phyloP scores from a whole-genome alignment of 2,113 vertebrate species.

The Gnathonemus longibarbis region DNA sequence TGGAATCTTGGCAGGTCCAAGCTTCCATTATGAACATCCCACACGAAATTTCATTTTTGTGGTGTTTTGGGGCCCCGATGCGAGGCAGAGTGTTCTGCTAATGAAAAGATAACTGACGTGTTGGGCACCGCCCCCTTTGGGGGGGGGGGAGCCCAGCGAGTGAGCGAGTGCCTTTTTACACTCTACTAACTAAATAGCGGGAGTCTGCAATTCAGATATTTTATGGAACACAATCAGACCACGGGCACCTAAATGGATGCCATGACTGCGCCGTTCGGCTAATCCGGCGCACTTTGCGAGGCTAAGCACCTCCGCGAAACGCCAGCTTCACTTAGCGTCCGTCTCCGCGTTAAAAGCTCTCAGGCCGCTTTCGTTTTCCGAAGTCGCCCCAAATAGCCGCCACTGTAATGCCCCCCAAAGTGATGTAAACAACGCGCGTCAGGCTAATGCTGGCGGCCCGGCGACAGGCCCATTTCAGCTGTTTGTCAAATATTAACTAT shows the following conservation, averaged over 20 bases:
- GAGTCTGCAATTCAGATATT: conserved; percentile 19
- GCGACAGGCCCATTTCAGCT: not conserved
- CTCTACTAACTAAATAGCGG: conserved; percentile 21
- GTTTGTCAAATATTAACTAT: conserved; percentile 17
- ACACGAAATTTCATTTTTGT: not conserved
- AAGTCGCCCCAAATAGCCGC: conserved; percentile 9
- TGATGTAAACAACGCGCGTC: conserved; percentile 19
- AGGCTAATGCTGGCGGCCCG: not conserved
- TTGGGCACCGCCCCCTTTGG: not conserved
- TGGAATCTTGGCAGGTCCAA: not conserved
- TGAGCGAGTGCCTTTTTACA: conserved; percentile 14
- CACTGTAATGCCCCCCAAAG: conserved; percentile 20
- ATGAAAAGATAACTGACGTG: conserved; percentile 3
- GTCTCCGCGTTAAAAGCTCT: conserved; percentile 14
- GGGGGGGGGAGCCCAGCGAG: not conserved
- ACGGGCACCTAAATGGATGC: conserved; percentile 13
- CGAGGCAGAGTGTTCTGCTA: not conserved
- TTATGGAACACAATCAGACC: conserved; percentile 11
- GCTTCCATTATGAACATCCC: conserved; percentile 3
- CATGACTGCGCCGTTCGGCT: conserved; percentile 1
- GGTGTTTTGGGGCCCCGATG: not conserved
- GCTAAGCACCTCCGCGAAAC: not conserved
- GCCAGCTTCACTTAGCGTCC: conserved; percentile 18
- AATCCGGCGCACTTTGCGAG: conserved; percentile 13
- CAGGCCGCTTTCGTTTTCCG: conserved; percentile 11